Percentiles rank a stretch among this genome's conserved stretches.
phyloP scores from a whole-genome alignment of 2,888 invertebrate genomes.

The Trachelus iudaicus region DNA sequence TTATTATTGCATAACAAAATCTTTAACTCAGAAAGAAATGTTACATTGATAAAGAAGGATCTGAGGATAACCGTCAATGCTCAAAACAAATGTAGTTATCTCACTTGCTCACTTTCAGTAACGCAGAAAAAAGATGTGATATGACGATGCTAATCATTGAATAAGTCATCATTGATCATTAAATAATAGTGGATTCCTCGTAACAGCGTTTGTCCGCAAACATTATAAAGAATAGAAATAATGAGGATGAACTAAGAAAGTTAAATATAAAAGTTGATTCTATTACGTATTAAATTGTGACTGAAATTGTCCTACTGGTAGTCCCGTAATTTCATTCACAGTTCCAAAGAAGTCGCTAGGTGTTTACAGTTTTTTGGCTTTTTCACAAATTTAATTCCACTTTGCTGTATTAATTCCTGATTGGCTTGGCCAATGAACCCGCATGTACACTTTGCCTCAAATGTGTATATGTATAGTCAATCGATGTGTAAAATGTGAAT shows the following conservation, averaged over 20 bases:
- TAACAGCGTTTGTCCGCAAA: neutral
- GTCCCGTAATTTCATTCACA: neutral
- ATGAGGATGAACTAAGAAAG: neutral
- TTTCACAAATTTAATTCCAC: neutral
- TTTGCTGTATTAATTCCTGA: neutral
- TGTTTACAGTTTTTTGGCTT: neutral
- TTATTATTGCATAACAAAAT: neutral
- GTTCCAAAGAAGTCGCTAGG: neutral
- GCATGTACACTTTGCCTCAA: neutral
- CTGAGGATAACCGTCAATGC: neutral
- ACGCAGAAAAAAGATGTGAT: too few species aligned
- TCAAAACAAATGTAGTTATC: too few species aligned
- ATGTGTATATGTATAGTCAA: neutral
- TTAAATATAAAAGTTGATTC: neutral
- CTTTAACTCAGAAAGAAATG: neutral
- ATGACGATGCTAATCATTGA: neutral
- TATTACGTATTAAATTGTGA: neutral
- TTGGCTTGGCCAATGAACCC: neutral
- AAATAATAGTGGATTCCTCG: neutral
- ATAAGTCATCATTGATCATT: neutral
- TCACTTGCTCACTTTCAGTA: too few species aligned
- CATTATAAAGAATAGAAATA: neutral
- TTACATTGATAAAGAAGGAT: neutral
- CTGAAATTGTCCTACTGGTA: neutral
- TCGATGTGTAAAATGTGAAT: neutral